Conservation (phyloP, 1,140 invertebrate species). For the Laodelphax striatellus region DNA sequence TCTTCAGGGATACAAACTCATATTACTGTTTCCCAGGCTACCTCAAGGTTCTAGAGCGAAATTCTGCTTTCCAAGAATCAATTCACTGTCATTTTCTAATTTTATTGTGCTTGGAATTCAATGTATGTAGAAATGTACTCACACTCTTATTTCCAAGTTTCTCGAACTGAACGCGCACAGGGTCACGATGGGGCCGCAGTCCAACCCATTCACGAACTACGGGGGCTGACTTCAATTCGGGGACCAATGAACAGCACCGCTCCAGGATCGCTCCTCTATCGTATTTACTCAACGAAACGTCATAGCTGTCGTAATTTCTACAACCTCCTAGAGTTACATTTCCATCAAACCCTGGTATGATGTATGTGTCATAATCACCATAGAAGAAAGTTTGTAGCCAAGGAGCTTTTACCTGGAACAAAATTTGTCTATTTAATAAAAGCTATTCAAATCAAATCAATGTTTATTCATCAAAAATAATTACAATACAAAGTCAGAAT, state of each 20-base stretch:
- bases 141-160: neutral
- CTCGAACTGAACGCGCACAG: constrained; percentile 4
- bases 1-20: too few species aligned
- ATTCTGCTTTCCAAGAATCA: too few species aligned
- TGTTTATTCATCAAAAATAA: too few species aligned
- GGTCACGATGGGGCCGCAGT: neutral
- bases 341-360: constrained; percentile 61
- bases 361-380: constrained; percentile 70
- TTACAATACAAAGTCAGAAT: too few species aligned
- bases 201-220: constrained; percentile 45
- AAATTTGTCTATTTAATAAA: neutral
- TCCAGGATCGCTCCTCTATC: constrained; percentile 63
- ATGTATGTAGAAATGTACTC: too few species aligned
- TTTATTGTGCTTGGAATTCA: too few species aligned
- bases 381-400: constrained; percentile 85
- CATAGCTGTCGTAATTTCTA: constrained; percentile 67
- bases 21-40: too few species aligned
- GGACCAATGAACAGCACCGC: constrained; percentile 57
- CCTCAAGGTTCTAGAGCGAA: too few species aligned
- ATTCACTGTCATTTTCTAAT: too few species aligned
- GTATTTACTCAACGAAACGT: constrained; percentile 49
- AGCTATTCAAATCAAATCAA: too few species aligned
- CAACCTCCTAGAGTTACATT: constrained; percentile 73
- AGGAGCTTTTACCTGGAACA: constrained; percentile 60
- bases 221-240: constrained; percentile 44